Percentiles rank a stretch among this genome's conserved stretches.
phyloP scores from a whole-genome alignment of 2,888 invertebrate species.

The Drosophila kambysellisi region DNA sequence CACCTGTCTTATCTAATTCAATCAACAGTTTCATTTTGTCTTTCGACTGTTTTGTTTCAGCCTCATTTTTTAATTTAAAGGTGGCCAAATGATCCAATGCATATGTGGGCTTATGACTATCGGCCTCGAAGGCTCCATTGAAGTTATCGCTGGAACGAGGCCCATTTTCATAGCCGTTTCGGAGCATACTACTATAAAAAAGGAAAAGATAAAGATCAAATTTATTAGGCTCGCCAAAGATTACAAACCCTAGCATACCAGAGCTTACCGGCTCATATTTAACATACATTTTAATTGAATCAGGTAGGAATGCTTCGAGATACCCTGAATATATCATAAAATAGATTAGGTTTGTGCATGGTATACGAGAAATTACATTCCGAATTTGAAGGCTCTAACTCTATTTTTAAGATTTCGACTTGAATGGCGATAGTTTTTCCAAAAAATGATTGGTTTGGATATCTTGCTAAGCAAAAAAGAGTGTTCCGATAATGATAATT shows the following conservation, averaged over 20 bases:
- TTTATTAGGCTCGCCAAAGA: not conserved
- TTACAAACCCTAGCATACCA: not conserved
- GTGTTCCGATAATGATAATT: not conserved
- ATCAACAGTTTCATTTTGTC: slow-evolving; percentile 96
- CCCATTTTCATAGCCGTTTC: slow-evolving; percentile 75
- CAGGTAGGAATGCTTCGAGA: not conserved
- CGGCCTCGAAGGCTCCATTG: slow-evolving; percentile 34
- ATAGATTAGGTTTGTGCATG: not conserved
- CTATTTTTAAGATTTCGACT: not conserved
- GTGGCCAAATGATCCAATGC: slow-evolving; percentile 99
- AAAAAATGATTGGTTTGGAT: not conserved
- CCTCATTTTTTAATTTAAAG: slow-evolving; percentile 96
- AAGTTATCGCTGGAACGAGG: slow-evolving; percentile 30
- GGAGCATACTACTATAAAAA: slow-evolving; percentile 60
- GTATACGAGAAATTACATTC: not conserved
- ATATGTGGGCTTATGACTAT: slow-evolving; percentile 89
- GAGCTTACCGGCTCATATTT: not conserved
- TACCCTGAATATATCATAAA: not conserved
- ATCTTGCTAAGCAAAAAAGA: not conserved
- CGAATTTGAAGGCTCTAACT: not conserved
- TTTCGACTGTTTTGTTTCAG: slow-evolving; percentile 94
- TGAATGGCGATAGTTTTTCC: not conserved
- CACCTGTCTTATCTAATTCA: slow-evolving; percentile 96
- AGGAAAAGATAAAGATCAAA: not conserved
- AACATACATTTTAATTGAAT: not conserved